A percentile compares a stretch with the other conserved stretches of the same genome.
phyloP scores from a whole-genome alignment of 1,140 invertebrate genomes.

The Drosophila punjabiensis region DNA sequence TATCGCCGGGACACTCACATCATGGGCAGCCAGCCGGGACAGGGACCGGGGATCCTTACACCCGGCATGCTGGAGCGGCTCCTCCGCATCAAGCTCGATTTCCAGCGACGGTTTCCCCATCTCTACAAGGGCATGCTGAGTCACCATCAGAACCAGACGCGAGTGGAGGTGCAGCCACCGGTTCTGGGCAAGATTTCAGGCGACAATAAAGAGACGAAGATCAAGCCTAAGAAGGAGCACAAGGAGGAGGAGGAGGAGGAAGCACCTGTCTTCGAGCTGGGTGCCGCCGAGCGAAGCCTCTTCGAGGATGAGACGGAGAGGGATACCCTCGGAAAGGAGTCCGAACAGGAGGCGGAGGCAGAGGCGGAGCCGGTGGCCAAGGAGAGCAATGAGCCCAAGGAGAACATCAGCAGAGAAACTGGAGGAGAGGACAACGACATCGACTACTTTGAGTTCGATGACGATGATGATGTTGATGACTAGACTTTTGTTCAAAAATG shows the following conservation, averaged over 20 bases:
- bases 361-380: background rate
- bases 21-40: slow-evolving; percentile 40
- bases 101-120: slow-evolving; percentile 69
- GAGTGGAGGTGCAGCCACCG: slow-evolving; percentile 71
- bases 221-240: background rate
- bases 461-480: slow-evolving; percentile 50
- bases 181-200: slow-evolving; percentile 30
- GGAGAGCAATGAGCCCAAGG: slow-evolving; percentile 12
- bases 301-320: slow-evolving; percentile 31
- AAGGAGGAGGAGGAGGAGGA: slow-evolving; percentile 4
- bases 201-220: background rate
- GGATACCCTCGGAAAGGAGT: slow-evolving; percentile 18
- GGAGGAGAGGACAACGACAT: slow-evolving; percentile 34
- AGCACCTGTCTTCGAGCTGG: slow-evolving; percentile 59
- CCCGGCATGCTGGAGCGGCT: slow-evolving; percentile 76
- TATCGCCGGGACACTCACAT: slow-evolving; percentile 64
- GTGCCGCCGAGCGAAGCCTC: slow-evolving; percentile 72
- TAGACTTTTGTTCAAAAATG: slow-evolving; percentile 38
- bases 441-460: slow-evolving; percentile 66
- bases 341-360: background rate
- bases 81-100: slow-evolving; percentile 69
- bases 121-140: slow-evolving; percentile 75
- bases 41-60: slow-evolving; percentile 51
- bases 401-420: background rate
- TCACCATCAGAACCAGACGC: slow-evolving; percentile 60